Conservation (phyloP, 2,888 invertebrate species). For the Meghimatium bilineatum region DNA sequence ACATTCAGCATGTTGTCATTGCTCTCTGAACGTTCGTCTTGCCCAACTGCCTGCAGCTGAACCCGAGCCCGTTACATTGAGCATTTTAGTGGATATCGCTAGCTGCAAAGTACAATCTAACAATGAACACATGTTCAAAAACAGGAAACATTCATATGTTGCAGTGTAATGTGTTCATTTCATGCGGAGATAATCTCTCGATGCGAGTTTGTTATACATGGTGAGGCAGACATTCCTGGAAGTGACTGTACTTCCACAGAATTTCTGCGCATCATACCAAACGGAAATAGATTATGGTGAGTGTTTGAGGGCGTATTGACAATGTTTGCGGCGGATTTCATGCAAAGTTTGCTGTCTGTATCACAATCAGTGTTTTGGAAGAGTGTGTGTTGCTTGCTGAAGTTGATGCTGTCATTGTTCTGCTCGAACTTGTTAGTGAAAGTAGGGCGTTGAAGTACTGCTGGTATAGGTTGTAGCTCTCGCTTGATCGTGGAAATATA, state of each 20-base stretch:
- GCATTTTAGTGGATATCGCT: too few species aligned
- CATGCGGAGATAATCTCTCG: slow-evolving; percentile 31
- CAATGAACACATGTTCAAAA: too few species aligned
- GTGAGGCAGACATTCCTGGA: slow-evolving; percentile 5
- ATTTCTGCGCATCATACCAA: slow-evolving; percentile 27
- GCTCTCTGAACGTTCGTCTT: too few species aligned
- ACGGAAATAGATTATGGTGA: slow-evolving; percentile 26
- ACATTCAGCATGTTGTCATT: too few species aligned
- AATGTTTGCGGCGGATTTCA: background rate
- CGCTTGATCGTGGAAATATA: background rate
- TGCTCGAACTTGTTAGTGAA: background rate
- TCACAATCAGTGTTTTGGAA: slow-evolving; percentile 2
- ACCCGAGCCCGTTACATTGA: too few species aligned
- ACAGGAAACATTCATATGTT: too few species aligned
- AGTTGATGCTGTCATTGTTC: background rate
- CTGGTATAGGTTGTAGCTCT: background rate
- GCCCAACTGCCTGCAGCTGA: too few species aligned
- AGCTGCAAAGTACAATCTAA: too few species aligned
- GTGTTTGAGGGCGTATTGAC: background rate
- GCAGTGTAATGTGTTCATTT: background rate
- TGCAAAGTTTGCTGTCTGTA: background rate
- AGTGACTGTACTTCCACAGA: slow-evolving; percentile 32
- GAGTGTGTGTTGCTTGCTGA: background rate
- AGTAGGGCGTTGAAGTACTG: background rate
- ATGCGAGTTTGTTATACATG: slow-evolving; percentile 21